Base-by-base conservation (phyloP, 2,113 vertebrate genomes). In the Seriola aureovittata region DNA sequence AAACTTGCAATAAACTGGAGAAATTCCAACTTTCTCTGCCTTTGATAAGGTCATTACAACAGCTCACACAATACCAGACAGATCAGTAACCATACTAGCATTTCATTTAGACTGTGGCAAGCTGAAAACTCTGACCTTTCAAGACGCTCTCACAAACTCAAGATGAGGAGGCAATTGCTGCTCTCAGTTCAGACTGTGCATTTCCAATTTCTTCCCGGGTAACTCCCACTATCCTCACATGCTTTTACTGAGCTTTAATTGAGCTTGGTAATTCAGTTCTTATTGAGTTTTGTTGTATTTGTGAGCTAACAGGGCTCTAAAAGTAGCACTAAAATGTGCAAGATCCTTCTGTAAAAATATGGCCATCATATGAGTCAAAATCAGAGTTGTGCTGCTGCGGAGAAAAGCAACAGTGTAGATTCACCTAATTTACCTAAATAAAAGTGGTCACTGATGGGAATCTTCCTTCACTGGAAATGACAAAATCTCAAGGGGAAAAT, bases 101-200 rank as follows among this genome's bases (percentile, higher is more conserved):
- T 89, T 91, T 90, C 77, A 82, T 80, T 71, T 86, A 85, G 81
- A 80, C 74, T 86, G 75, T 76, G 71, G 59, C 40, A 50, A 65
- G 69, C 82, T 88, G 82, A 82, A 90, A 93, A 88, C 52, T 74
- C 64, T 91, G 91, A 93, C 88, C 91, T 92, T 93, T 92, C 81
- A 89, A 85, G 19, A 89, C 57, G 57, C 64, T 80, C 74, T 78
- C 54, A 38, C 40, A 60, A 34, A 68, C 71, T 89, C 87, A 82
- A 66, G 62, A 62, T 44, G n/a, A 82, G 59, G 50, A 81, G 74
- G 64, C 81, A 84, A 80, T 89, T 92, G 8, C 84, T 69, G 71
- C 63, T 87, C 75, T 79, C 42, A 79, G 64, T 79, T 86, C 70
- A 84, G 62, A 86, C 48, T 60, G n/a, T 66, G n/a, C 29, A 62